Evolutionary conservation across 1,140 invertebrate species (phyloP), one percentile per base, ranked within the genome.

Genomic region (Helicoverpa zea): DNA sequence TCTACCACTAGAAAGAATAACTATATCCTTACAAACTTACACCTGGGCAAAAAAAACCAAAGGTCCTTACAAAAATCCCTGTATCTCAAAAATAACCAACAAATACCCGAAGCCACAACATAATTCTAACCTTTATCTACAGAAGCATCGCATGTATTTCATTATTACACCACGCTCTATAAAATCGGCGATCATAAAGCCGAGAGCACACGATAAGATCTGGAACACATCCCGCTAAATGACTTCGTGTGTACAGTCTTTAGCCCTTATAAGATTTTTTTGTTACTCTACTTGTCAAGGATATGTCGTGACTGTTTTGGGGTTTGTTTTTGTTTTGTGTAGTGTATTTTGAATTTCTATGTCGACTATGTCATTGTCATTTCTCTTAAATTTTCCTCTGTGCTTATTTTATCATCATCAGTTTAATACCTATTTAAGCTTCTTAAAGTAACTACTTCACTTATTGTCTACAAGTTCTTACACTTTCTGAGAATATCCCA

Each of bases 211-310:
- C 70, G 70, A 73, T 73, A 73, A 49, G 29, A 73, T 73, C 70
- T 73, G 16, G 43, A 73, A 73, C 70, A 73, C 70, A 73, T 73
- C 47, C n/a, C n/a, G 51, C 51, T 73, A 73, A 73, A 73, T 73
- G 70, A 73, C 18, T 56, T 73, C 70, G 70, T 73, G 70, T 58
- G 54, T 73, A 73, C 68, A 30, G 56, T 54, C 51, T 73, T 73
- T 30, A 73, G 54, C 52, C 70, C 70, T 58, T 73, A 35, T 73
- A 73, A 56, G 29, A 54, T 58, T 72, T 54, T 68, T 72, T 54
- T 23, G n/a, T 9, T 14, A 9, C 23, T 72, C 2, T 54, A 5
- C 49, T 54, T 72, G 49, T 29, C 49, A 29, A 52, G 13, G 68
- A 49, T 54, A 72, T 72, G 12, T 70, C 68, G 68, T 72, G 68